These are phyloP conservation scores for Misgurnus mizolepis DNA, from an alignment of 2,113 vertebrate genomes.

Conservation along the genomic window DNA sequence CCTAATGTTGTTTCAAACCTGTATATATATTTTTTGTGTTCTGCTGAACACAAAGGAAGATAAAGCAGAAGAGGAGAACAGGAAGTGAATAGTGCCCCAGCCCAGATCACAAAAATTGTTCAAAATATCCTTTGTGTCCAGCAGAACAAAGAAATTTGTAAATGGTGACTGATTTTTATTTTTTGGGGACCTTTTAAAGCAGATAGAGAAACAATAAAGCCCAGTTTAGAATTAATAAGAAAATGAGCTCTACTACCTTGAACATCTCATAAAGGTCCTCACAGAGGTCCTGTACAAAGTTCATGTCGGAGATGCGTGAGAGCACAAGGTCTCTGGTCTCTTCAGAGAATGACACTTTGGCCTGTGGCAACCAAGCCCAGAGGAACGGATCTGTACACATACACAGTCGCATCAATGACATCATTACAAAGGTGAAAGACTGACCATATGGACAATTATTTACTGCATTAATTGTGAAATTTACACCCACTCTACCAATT, in stretches of 20 bases:
- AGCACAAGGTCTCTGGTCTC: constrained; percentile 90
- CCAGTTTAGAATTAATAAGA: too few relatives aligned
- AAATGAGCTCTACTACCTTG: constrained; percentile 77
- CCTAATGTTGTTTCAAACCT: too few relatives aligned
- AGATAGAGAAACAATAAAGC: neutral
- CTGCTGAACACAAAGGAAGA: too few relatives aligned
- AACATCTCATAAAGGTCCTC: constrained; percentile 97
- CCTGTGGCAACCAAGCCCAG: constrained; percentile 97
- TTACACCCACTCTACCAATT: too few relatives aligned
- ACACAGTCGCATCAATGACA: constrained; percentile 1
- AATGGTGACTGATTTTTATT: too few relatives aligned
- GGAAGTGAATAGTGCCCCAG: too few relatives aligned
- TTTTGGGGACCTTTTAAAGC: too few relatives aligned
- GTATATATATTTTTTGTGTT: too few relatives aligned
- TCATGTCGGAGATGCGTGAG: constrained; percentile 94
- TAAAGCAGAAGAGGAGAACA: too few relatives aligned
- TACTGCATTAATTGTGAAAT: neutral
- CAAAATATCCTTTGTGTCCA: too few relatives aligned
- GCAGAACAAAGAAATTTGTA: too few relatives aligned
- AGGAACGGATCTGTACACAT: constrained; percentile 87
- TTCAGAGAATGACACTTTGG: constrained; percentile 94
- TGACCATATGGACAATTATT: neutral
- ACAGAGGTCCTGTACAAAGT: constrained; percentile 97
- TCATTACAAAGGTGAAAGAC: neutral
- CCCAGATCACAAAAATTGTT: too few relatives aligned